Evolutionary conservation across 2,113 vertebrate species (phyloP).

Genomic region (Dromas ardeola): DNA sequence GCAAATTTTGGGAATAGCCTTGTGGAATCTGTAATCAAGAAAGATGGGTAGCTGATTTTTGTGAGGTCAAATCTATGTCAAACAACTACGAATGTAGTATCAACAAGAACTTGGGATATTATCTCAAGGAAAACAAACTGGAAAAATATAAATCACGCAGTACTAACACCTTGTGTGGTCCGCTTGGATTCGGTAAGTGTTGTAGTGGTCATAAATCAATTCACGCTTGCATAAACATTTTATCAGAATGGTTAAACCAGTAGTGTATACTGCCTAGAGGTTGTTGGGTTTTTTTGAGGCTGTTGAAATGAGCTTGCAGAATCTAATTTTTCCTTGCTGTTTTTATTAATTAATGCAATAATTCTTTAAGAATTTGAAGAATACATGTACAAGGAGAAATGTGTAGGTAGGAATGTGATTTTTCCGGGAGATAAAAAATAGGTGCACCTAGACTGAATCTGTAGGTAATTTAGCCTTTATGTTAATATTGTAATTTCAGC

Average conservation of each 20-base stretch:
- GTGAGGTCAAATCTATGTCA: conserved; percentile 56
- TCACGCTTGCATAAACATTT: neutral
- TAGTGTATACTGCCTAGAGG: neutral
- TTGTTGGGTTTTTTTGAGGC: neutral
- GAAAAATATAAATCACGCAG: conserved; percentile 60
- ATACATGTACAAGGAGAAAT: neutral
- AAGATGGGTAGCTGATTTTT: conserved; percentile 74
- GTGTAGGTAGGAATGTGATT: neutral
- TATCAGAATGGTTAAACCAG: neutral
- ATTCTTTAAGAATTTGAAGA: neutral
- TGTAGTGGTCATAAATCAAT: neutral
- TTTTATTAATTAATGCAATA: neutral
- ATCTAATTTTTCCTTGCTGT: neutral
- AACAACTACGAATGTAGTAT: conserved; percentile 62
- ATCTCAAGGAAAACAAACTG: conserved; percentile 74
- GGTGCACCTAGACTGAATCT: neutral
- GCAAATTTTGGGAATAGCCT: conserved; percentile 40
- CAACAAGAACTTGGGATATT: conserved; percentile 62
- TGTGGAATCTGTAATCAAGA: conserved; percentile 56
- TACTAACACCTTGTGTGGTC: conserved; percentile 62
- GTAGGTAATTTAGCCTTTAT: neutral
- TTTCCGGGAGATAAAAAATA: neutral
- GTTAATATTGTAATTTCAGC: neutral
- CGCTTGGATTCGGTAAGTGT: conserved; percentile 74
- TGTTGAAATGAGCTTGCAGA: neutral